phyloP scores from a whole-genome alignment of 2,888 invertebrate genomes.

The Molanna angustata region DNA sequence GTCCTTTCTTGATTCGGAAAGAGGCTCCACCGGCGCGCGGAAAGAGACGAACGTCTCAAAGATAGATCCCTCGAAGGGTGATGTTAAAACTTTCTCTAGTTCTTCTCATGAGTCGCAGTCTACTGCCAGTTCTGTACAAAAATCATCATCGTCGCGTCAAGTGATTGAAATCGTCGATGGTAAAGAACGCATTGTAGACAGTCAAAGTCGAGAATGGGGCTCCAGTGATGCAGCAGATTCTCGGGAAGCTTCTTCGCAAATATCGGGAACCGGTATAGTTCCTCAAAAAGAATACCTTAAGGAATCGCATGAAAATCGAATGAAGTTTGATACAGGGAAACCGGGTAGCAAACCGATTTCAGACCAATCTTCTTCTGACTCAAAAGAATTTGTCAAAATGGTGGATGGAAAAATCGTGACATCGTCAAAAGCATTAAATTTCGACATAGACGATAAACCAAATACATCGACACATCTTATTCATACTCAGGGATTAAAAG shows the following conservation, averaged over 20 bases:
- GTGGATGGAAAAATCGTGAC: slow-evolving; percentile 38
- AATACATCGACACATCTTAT: slow-evolving; percentile 2
- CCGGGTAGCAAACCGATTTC: slow-evolving; percentile 49
- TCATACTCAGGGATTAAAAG: background rate
- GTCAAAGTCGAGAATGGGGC: slow-evolving; percentile 58
- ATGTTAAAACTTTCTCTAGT: slow-evolving; percentile 45
- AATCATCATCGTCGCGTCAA: slow-evolving; percentile 63
- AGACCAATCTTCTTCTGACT: slow-evolving; percentile 23
- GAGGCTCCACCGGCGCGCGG: slow-evolving; percentile 35
- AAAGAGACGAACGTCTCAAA: slow-evolving; percentile 4
- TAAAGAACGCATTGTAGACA: slow-evolving; percentile 60
- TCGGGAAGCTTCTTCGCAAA: slow-evolving; percentile 54
- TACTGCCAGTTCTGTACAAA: slow-evolving; percentile 54
- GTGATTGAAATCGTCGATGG: slow-evolving; percentile 65
- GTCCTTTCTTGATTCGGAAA: slow-evolving; percentile 49
- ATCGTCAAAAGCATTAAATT: slow-evolving; percentile 35
- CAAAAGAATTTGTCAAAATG: slow-evolving; percentile 36
- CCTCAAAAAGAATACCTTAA: slow-evolving; percentile 55
- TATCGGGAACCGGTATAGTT: slow-evolving; percentile 57
- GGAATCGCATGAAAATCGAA: slow-evolving; percentile 54
- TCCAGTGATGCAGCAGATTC: slow-evolving; percentile 48
- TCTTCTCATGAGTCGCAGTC: slow-evolving; percentile 50
- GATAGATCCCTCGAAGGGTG: slow-evolving; percentile 17
- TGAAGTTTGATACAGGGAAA: slow-evolving; percentile 56
- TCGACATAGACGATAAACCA: slow-evolving; percentile 17